phyloP scores from a whole-genome alignment of 2,888 invertebrate genomes.

The Lepidocyrtinus sp. region DNA sequence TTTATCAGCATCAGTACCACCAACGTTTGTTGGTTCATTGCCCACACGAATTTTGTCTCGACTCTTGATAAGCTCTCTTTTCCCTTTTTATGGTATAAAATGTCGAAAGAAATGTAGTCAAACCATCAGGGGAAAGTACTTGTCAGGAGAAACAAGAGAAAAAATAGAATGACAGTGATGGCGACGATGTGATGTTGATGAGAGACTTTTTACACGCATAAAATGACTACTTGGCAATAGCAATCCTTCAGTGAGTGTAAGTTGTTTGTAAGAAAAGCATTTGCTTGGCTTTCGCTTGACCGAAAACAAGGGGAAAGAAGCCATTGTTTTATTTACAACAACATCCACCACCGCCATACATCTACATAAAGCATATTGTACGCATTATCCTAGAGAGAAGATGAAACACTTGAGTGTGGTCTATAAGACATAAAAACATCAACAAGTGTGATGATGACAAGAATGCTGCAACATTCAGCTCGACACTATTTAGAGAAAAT shows the following conservation, averaged over 20 bases:
- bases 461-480: not conserved
- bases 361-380: no score
- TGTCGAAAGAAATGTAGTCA: not conserved
- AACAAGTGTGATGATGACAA: constrained; percentile 47
- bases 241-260: not conserved
- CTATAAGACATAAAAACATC: constrained; percentile 22
- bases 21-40: constrained; percentile 60
- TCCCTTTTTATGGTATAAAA: no score
- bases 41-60: constrained; percentile 55
- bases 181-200: not conserved
- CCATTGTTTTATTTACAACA: not conserved
- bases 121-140: not conserved
- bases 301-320: not conserved
- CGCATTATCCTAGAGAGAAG: no score
- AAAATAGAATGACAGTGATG: not conserved
- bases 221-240: no score
- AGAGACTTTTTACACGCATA: not conserved
- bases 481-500: not conserved
- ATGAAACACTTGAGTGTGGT: not conserved
- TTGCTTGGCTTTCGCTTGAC: not conserved
- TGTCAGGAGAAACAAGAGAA: not conserved
- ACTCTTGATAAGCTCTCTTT: constrained; percentile 27
- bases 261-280: no score
- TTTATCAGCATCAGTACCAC: no score
- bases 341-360: no score